Conservation (phyloP, 2,113 vertebrate genomes). For the Nyctibius bracteatus region DNA sequence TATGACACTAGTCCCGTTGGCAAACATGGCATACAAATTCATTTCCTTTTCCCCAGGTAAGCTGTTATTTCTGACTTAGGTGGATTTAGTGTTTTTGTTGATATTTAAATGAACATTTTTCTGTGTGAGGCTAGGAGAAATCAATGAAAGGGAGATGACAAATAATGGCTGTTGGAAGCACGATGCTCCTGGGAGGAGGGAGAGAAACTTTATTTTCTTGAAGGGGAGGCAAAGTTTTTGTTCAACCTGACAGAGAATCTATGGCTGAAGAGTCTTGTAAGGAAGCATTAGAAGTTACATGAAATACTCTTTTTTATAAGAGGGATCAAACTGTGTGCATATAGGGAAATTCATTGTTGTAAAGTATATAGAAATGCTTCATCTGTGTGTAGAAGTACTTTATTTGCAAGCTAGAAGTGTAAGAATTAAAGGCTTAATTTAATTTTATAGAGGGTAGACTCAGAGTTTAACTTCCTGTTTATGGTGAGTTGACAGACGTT, state of each 20-base stretch:
- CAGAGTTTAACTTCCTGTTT: background rate
- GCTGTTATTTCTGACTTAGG: background rate
- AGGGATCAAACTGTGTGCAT: background rate
- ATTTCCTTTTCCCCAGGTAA: conserved; percentile 85
- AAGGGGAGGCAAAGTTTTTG: background rate
- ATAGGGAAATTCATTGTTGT: background rate
- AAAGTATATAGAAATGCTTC: background rate
- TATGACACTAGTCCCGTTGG: conserved; percentile 86
- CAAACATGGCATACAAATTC: conserved; percentile 93
- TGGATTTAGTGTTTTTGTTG: background rate
- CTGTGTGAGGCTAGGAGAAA: background rate
- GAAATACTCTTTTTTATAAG: background rate
- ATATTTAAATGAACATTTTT: background rate
- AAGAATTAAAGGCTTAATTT: background rate
- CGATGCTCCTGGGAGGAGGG: background rate
- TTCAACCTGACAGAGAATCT: background rate
- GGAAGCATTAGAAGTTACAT: background rate
- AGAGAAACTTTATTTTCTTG: background rate
- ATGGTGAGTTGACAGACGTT: background rate
- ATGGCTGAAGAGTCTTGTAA: background rate
- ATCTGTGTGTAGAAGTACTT: background rate
- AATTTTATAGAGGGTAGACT: background rate
- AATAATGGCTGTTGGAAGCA: background rate
- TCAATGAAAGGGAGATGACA: background rate
- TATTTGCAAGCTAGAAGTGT: background rate